phyloP scores from a whole-genome alignment of 2,113 vertebrate species.

The Hyperoodon ampullatus region DNA sequence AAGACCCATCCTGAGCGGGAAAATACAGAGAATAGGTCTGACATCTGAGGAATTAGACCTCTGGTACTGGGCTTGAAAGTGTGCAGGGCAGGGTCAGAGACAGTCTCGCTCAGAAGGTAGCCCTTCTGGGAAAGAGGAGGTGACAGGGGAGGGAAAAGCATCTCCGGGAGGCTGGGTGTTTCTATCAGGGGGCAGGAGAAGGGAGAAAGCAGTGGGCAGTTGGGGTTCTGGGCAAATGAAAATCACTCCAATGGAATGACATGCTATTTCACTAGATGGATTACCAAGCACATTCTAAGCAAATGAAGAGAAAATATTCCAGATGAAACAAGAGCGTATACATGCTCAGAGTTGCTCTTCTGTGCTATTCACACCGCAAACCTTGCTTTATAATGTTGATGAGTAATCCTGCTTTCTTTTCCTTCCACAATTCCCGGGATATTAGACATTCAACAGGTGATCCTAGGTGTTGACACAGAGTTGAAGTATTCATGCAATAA shows the following conservation, averaged over 20 bases:
- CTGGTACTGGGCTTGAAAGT: neutral
- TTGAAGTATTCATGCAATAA: neutral
- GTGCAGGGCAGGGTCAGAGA: neutral
- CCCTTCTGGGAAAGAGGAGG: neutral
- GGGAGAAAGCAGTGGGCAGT: neutral
- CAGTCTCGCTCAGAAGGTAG: neutral
- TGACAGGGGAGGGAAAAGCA: accelerated
- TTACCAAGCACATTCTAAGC: neutral
- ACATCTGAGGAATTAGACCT: neutral
- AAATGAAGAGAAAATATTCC: neutral
- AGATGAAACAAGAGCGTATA: neutral
- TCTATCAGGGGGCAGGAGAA: neutral
- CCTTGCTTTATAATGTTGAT: too few relatives aligned
- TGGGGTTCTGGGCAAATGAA: neutral
- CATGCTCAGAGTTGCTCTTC: neutral
- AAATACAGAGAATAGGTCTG: neutral
- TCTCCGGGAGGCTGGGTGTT: neutral
- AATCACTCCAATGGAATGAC: neutral
- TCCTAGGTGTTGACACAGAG: neutral
- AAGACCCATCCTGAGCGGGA: neutral
- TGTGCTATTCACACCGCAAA: too few relatives aligned
- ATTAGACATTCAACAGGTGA: neutral
- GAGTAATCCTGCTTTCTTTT: neutral
- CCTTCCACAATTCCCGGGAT: neutral
- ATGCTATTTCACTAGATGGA: neutral